Evolutionary conservation across 2,888 invertebrate species (phyloP), one percentile per base, ranked within the genome.

Genomic region (Psylliodes chrysocephalus): DNA sequence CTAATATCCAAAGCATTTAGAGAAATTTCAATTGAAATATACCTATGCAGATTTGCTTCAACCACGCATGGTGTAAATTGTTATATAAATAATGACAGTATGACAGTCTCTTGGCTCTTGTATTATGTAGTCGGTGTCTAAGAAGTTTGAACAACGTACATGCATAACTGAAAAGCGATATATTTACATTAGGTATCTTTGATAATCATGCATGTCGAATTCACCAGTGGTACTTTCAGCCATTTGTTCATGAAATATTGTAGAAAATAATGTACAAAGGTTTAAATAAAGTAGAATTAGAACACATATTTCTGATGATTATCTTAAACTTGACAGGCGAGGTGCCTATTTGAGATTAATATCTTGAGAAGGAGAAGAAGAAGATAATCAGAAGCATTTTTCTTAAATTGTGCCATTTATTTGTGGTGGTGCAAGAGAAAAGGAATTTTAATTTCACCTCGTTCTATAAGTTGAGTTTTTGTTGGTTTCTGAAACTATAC

Each of bases 11-110:
- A 59, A 59, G 28, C 49, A 59, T 59, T 49, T 59, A 19, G 59
- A 59, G 59, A 59, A 59, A 59, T 59, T 59, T 49, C 38, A 59
- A 49, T 59, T 59, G 40, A 59, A 59, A 40, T 59, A 49, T 59
- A n/a, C n/a, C n/a, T n/a, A 59, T 59, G 59, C 40, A 59, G 40
- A 59, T 59, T 59, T 51, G 47, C 49, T 40, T 35, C 59, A 28
- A 59, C 49, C 59, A 59, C 59, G 59, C 40, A 33, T 28, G 12
- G 59, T 51, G 54, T 54, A 54, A 54, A 54, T 54, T 54, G 54
- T 54, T 54, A 40, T 54, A 40, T 54, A 54, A 54, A 54, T 40
- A 54, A 49, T 49, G 49, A 59, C 28, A 49, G 28, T 25, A 49
- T 25, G 46, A 46, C 46, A 46, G 46, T 46, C 25, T 19, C 46